These are phyloP conservation scores for Trichogramma evanescens DNA, from an alignment of 2,888 invertebrate species.

Conservation along the genomic window DNA sequence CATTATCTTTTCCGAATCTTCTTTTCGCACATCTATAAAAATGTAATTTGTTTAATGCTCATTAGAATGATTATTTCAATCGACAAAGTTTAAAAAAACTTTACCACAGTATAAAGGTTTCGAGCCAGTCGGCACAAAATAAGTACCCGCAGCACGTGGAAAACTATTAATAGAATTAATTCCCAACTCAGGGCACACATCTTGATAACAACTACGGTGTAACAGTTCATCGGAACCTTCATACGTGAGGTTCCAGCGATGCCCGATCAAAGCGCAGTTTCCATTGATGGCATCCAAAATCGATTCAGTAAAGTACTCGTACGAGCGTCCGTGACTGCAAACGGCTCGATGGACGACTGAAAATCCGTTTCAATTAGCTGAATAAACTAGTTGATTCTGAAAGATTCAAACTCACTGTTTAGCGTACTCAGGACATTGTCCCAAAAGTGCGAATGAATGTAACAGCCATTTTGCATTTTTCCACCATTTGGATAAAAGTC, in stretches of 20 bases:
- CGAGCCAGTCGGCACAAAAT: not conserved
- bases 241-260: constrained; percentile 52
- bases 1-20: not conserved
- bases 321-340: constrained; percentile 59
- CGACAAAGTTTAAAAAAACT: not conserved
- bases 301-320: constrained; percentile 55
- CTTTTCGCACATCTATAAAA: not conserved
- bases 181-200: constrained; percentile 53
- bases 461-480: constrained; percentile 60
- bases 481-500: constrained; percentile 69
- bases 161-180: constrained; percentile 45
- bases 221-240: constrained; percentile 48
- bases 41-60: not conserved
- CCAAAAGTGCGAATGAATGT: not conserved
- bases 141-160: not conserved
- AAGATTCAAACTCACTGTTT: not conserved
- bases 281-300: constrained; percentile 41
- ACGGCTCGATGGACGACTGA: constrained; percentile 40
- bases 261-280: constrained; percentile 52
- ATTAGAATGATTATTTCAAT: not conserved
- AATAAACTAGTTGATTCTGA: too few species aligned
- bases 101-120: not conserved
- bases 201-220: constrained; percentile 31
- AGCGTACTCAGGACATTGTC: not conserved
- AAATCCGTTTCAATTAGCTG: not conserved